Conservation (phyloP, 2,113 vertebrate species). For the Larimichthys crocea region DNA sequence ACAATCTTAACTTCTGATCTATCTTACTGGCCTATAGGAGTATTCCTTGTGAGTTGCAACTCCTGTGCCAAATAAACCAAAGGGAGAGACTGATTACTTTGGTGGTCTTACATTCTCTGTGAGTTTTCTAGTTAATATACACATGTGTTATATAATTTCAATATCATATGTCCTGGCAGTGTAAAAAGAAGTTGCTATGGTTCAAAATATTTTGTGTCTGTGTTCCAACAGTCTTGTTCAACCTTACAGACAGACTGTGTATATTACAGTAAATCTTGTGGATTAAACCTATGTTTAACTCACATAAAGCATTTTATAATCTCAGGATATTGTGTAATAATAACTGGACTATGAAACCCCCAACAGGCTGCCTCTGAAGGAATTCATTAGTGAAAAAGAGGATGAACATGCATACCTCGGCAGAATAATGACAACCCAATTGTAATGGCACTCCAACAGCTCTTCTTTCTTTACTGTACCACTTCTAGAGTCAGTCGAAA, state of each 20-base stretch:
- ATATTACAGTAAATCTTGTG: not conserved
- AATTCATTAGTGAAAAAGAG: constrained; percentile 45
- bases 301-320: constrained; percentile 24
- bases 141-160: not conserved
- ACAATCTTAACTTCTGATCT: not conserved
- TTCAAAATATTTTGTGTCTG: not conserved
- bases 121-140: constrained; percentile 5
- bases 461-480: too few relatives aligned
- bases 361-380: constrained; percentile 15
- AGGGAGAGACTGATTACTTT: not conserved
- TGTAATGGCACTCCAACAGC: too few relatives aligned
- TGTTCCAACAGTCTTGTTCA: not conserved
- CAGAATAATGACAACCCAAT: constrained; percentile 25
- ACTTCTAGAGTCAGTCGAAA: too few relatives aligned
- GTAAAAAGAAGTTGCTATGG: not conserved
- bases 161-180: not conserved
- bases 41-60: not conserved
- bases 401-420: constrained; percentile 14
- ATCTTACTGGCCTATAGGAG: not conserved
- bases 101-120: not conserved
- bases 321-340: constrained; percentile 37
- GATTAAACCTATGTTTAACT: not conserved
- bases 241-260: not conserved
- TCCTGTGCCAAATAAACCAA: not conserved
- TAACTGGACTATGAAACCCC: constrained; percentile 18